Conservation (phyloP, 2,888 invertebrate genomes). For the Mythimna lalbum region DNA sequence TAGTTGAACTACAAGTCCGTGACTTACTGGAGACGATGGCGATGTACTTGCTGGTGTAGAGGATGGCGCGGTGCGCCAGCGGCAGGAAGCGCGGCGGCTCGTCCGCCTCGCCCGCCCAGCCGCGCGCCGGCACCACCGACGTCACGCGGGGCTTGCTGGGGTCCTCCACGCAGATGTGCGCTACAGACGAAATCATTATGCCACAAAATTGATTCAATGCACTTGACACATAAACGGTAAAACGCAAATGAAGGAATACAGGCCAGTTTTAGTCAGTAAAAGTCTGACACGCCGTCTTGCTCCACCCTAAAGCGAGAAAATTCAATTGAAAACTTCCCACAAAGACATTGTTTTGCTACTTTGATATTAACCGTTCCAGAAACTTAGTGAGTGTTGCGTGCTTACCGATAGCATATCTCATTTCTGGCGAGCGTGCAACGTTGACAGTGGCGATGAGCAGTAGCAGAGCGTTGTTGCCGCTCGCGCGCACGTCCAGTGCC, state of each 20-base stretch:
- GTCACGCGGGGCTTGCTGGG: constrained; percentile 73
- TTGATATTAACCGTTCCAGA: too few species aligned
- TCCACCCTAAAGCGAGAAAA: too few species aligned
- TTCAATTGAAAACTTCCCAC: too few species aligned
- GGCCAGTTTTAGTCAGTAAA: too few species aligned
- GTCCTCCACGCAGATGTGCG: constrained; percentile 78
- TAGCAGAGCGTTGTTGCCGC: constrained; percentile 89
- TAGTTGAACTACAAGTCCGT: neutral
- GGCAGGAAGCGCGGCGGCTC: constrained; percentile 77
- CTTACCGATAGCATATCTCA: constrained; percentile 94
- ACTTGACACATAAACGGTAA: too few species aligned
- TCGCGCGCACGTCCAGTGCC: constrained; percentile 95
- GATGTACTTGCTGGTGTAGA: constrained; percentile 76
- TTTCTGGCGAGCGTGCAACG: constrained; percentile 92
- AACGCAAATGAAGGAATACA: too few species aligned
- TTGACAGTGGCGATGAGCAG: constrained; percentile 94
- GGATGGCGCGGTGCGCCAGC: constrained; percentile 70
- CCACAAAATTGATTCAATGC: neutral
- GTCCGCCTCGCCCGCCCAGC: constrained; percentile 58
- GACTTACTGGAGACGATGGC: constrained; percentile 75
- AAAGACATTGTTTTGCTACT: too few species aligned
- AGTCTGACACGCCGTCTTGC: too few species aligned
- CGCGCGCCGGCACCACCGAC: constrained; percentile 72
- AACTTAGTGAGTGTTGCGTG: neutral
- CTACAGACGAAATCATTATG: constrained; percentile 59